phyloP scores from a whole-genome alignment of 1,140 invertebrate species.

The Metopolophium dirhodum region DNA sequence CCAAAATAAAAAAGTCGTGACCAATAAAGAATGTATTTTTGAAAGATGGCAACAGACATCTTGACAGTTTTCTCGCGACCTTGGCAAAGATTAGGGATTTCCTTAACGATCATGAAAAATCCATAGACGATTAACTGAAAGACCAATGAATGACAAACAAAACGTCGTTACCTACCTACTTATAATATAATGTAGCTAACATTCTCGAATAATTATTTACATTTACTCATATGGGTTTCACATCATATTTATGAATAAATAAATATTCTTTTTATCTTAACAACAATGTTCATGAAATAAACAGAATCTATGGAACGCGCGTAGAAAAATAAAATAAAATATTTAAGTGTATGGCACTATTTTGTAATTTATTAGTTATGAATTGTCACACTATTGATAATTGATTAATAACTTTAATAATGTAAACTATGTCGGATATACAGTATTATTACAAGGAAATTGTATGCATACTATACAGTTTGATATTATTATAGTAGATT shows the following conservation, averaged over 20 bases:
- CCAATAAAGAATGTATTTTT: constrained; percentile 42
- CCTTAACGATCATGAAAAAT: constrained; percentile 42
- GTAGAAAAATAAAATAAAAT: not conserved
- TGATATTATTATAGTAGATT: not conserved
- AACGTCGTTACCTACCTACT: not conserved
- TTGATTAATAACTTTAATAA: not conserved
- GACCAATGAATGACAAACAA: not conserved
- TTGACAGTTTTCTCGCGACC: constrained; percentile 34
- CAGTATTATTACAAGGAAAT: not conserved
- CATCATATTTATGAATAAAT: not conserved
- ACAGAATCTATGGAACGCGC: not conserved
- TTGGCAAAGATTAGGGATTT: constrained; percentile 42
- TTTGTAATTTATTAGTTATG: not conserved
- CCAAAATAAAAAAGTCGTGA: constrained; percentile 39
- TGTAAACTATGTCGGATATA: too few relatives aligned
- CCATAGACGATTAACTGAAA: not conserved
- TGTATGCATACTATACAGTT: too few relatives aligned
- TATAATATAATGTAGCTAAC: not conserved
- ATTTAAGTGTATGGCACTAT: not conserved
- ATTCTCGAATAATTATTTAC: not conserved
- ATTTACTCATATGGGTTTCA: not conserved
- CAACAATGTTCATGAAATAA: not conserved
- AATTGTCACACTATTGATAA: not conserved
- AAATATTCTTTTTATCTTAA: too few relatives aligned
- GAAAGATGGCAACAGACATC: not conserved